Percentiles rank a stretch among this genome's conserved stretches.
Conservation (phyloP, 2,113 vertebrate species). For the Variabilichromis moorii region DNA sequence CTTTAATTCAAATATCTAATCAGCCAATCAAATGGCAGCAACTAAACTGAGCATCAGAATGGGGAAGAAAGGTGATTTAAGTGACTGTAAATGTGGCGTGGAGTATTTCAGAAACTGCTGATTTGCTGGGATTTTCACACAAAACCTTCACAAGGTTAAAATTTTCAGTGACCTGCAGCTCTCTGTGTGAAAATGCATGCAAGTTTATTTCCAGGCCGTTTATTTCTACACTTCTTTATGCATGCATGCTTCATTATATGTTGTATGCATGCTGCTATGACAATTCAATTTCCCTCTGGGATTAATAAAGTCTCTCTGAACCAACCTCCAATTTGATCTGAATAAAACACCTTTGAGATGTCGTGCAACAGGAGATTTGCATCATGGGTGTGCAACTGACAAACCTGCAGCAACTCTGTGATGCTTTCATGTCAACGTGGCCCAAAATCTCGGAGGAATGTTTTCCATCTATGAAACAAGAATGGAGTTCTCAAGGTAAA, state of each 20-base stretch:
- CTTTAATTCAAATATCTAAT: background rate
- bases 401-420: background rate
- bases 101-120: background rate
- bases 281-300: background rate
- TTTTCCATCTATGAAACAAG: background rate
- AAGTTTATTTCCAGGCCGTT: background rate
- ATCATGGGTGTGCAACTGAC: background rate
- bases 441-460: rapidly evolving
- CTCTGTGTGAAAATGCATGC: background rate
- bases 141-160: background rate
- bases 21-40: background rate
- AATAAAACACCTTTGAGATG: background rate
- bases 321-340: background rate
- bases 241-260: background rate
- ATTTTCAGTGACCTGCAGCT: background rate
- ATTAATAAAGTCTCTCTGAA: background rate
- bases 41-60: background rate
- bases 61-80: background rate
- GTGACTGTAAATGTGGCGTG: background rate
- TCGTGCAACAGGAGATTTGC: background rate
- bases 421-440: background rate
- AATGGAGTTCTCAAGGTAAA: background rate
- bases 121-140: background rate
- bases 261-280: background rate
- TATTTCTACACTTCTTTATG: background rate